Evolutionary conservation across 2,888 invertebrate genomes (phyloP).

Genomic region (Perithous albicinctus): DNA sequence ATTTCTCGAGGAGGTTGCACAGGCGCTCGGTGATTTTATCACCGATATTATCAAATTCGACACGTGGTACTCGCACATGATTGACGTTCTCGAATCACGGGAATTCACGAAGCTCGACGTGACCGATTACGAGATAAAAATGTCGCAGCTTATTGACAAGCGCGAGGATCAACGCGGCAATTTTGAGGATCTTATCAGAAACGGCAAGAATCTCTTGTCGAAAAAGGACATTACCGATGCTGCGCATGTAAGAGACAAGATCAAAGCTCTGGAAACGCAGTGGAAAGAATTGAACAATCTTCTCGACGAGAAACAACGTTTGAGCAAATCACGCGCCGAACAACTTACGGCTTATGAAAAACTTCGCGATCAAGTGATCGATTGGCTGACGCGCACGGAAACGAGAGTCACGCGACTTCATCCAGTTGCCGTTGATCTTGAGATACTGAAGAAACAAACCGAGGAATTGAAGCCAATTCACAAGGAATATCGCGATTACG

Average conservation of each 20-base stretch:
- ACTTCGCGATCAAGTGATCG: slow-evolving; percentile 92
- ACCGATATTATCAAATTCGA: slow-evolving; percentile 87
- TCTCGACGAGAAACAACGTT: slow-evolving; percentile 93
- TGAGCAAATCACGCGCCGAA: slow-evolving; percentile 93
- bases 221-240: slow-evolving; percentile 96
- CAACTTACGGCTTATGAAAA: slow-evolving; percentile 94
- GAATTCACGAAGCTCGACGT: slow-evolving; percentile 89
- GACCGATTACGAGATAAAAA: slow-evolving; percentile 88
- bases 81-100: slow-evolving; percentile 91
- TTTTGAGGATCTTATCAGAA: slow-evolving; percentile 92
- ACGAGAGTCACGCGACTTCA: slow-evolving; percentile 90
- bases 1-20: slow-evolving; percentile 92
- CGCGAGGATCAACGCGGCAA: slow-evolving; percentile 86
- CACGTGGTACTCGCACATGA: slow-evolving; percentile 89
- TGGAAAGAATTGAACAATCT: slow-evolving; percentile 95
- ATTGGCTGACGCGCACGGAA: slow-evolving; percentile 95
- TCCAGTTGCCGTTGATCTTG: slow-evolving; percentile 95
- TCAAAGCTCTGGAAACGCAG: slow-evolving; percentile 94
- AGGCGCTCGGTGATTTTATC: slow-evolving; percentile 85
- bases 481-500: slow-evolving; percentile 95
- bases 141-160: slow-evolving; percentile 87
- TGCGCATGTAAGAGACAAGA: slow-evolving; percentile 92
- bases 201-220: slow-evolving; percentile 92
- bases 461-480: slow-evolving; percentile 94
- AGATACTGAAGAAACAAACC: slow-evolving; percentile 92